These are phyloP conservation scores for Darevskia nairensis DNA, from an alignment of 2,797 vertebrate genomes.

Conservation along the genomic window DNA sequence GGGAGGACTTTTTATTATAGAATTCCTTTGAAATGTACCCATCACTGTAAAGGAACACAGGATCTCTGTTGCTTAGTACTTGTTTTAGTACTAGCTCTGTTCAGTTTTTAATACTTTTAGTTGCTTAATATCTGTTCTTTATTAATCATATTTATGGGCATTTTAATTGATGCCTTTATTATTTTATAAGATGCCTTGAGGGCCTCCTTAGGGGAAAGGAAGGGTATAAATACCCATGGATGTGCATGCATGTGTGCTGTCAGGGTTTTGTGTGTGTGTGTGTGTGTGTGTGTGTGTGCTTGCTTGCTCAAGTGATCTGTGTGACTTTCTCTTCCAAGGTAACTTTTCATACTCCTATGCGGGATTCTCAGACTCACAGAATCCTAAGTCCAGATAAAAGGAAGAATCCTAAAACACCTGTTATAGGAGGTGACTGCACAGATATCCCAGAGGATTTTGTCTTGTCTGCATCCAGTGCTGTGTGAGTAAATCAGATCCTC, in stretches of 20 bases:
- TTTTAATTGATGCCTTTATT: background rate
- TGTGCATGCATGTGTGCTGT: background rate
- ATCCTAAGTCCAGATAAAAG: slow-evolving; percentile 84
- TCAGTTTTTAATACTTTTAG: background rate
- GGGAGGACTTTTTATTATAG: background rate
- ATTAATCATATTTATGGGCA: background rate
- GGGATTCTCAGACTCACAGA: slow-evolving; percentile 89
- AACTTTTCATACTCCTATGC: slow-evolving; percentile 93
- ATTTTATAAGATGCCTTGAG: background rate
- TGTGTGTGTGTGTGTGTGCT: no score
- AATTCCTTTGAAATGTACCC: no score
- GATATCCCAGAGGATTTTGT: slow-evolving; percentile 65
- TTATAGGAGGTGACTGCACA: slow-evolving; percentile 66
- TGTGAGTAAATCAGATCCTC: slow-evolving; percentile 75
- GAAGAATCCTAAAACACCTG: slow-evolving; percentile 70
- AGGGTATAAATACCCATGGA: background rate
- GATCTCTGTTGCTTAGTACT: background rate
- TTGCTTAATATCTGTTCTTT: background rate
- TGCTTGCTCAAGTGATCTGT: background rate
- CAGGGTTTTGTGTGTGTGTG: background rate
- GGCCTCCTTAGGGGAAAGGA: background rate
- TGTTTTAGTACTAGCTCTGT: background rate
- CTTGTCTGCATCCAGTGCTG: slow-evolving; percentile 35
- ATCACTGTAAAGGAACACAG: background rate
- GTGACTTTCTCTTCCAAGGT: slow-evolving; percentile 79